Evolutionary conservation across 2,113 vertebrate species (phyloP), one percentile per base, ranked within the genome.

Genomic region (Rafetus swinhoei): DNA sequence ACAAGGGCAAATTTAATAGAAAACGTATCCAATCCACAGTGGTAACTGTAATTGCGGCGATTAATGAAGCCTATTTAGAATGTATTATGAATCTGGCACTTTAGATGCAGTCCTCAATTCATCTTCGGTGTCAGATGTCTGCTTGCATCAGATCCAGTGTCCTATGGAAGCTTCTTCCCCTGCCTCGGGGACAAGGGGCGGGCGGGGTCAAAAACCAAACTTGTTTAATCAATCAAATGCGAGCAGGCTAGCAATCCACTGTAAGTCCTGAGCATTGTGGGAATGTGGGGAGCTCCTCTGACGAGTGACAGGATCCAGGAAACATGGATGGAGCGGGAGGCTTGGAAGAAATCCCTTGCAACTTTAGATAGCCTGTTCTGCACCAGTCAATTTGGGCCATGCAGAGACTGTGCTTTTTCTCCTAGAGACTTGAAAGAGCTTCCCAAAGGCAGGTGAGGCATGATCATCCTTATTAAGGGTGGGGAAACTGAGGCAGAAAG

Each of bases 41-140:
- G 92, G 91, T 95, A 95, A 80, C 94, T 97, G 94, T 97, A 97
- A 97, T 97, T 97, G 95, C 96, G 93, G 79, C 90, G 92, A 87
- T 96, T 97, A 97, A 97, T 97, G 96, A 95, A 96, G 95, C 93
- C 95, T 96, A 91, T 96, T 97, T 97, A 95, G 95, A 93, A 95
- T 93, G 95, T 85, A 96, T 95, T 95, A 96, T 95, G 94, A 91
- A 93, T 87, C 95, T 95, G 93, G 95, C 91, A 93, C 92, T 97
- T 96, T 84, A 84, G 93, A 95, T 95, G 93, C 92, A 93, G 93
- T 81, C 89, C 82, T 93, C 95, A 76, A 96, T 97, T 95, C 92
- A 96, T 97, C 97, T 96, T 95, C 65, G 0, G 0, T 0, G 0
- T 92, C 95, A 94, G 86, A 81, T 82, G 92, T 96, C 95, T 93